Conservation (phyloP, 1,140 invertebrate species). For the Conus betulinus region DNA sequence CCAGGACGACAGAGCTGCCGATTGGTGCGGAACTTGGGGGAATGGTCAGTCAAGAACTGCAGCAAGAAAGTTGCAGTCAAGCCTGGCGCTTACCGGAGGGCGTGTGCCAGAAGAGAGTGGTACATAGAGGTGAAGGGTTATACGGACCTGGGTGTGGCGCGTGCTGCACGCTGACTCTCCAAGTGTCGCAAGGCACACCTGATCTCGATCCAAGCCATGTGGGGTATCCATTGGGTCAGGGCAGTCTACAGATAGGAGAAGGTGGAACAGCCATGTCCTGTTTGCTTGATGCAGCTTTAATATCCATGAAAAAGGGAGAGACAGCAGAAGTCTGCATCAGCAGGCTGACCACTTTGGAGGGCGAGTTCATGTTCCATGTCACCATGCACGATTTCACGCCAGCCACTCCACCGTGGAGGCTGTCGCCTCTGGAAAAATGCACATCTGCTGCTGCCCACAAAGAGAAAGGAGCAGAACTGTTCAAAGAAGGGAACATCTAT, state of each 20-base stretch:
- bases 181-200: neutral
- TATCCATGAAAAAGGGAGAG: slow-evolving; percentile 52
- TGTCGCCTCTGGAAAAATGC: slow-evolving; percentile 55
- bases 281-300: slow-evolving; percentile 47
- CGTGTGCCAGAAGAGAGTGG: neutral
- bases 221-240: slow-evolving; percentile 10
- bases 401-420: slow-evolving; percentile 44
- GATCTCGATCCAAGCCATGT: neutral
- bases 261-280: slow-evolving; percentile 43
- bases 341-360: neutral
- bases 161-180: neutral
- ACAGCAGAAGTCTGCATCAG: slow-evolving; percentile 42
- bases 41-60: neutral
- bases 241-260: slow-evolving; percentile 47
- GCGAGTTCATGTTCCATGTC: slow-evolving; percentile 23
- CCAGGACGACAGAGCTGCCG: neutral
- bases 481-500: slow-evolving; percentile 51
- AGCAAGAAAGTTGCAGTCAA: neutral
- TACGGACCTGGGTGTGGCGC: slow-evolving; percentile 4
- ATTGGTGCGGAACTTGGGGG: neutral
- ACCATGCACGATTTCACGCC: slow-evolving; percentile 51
- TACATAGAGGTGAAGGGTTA: slow-evolving; percentile 18
- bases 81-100: slow-evolving; percentile 14
- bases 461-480: slow-evolving; percentile 58
- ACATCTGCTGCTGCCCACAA: slow-evolving; percentile 56